Conservation (phyloP, 2,113 vertebrate species). For the Acrocephalus arundinaceus region DNA sequence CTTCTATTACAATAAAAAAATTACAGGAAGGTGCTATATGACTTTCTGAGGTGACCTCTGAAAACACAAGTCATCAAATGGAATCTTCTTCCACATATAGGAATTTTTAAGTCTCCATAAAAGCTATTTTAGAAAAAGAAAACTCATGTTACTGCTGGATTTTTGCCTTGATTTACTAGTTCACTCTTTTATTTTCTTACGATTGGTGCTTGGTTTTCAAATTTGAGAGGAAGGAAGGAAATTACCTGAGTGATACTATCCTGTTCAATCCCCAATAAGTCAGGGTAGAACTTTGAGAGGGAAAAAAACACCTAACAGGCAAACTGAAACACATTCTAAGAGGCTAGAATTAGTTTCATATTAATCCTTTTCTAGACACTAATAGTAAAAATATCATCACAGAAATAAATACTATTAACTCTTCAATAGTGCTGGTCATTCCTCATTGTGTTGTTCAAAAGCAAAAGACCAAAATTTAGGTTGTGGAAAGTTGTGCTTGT, state of each 20-base stretch:
- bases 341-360: background rate
- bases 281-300: background rate
- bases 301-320: background rate
- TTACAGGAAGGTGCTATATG: background rate
- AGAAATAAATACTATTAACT: background rate
- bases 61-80: background rate
- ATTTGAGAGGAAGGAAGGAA: background rate
- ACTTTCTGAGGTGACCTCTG: background rate
- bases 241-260: background rate
- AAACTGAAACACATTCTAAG: background rate
- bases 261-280: background rate
- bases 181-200: background rate
- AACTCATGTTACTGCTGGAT: background rate
- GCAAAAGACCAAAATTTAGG: background rate
- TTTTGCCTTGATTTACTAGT: background rate
- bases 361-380: background rate
- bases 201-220: background rate
- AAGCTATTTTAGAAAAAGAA: background rate
- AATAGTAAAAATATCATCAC: background rate
- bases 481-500: background rate
- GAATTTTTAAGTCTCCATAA: background rate
- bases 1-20: background rate
- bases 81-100: background rate
- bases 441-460: background rate
- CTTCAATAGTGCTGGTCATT: background rate